These are phyloP conservation scores for Caenorhabditis plicata DNA, from an alignment of 2,888 invertebrate genomes.

Conservation along the genomic window DNA sequence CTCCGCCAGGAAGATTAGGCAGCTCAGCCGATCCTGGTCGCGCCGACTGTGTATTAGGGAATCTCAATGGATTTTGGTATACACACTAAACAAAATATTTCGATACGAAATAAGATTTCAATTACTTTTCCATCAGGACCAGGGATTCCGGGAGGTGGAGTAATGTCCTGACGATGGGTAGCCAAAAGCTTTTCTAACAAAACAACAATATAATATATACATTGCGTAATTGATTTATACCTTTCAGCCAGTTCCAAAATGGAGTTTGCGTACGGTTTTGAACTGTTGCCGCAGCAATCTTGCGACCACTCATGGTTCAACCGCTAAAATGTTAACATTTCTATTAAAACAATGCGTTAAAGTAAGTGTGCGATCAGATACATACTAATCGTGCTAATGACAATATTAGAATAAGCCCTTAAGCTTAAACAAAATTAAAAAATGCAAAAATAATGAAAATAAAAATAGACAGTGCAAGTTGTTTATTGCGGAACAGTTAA, in stretches of 20 bases:
- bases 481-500: background rate
- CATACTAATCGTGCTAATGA: too few relatives aligned
- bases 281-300: conserved; percentile 56
- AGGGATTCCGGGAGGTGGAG: conserved; percentile 56
- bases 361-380: too few relatives aligned
- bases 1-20: conserved; percentile 73
- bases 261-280: conserved; percentile 59
- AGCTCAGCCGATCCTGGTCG: conserved; percentile 80
- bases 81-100: conserved; percentile 23
- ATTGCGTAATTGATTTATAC: too few relatives aligned
- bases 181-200: conserved; percentile 52
- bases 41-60: conserved; percentile 60
- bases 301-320: conserved; percentile 32
- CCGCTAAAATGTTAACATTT: too few relatives aligned
- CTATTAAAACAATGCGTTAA: too few relatives aligned
- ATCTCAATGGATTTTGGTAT: conserved; percentile 56
- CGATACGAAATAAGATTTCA: background rate
- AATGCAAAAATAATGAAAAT: background rate
- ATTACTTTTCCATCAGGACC: conserved; percentile 56
- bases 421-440: too few relatives aligned
- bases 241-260: conserved; percentile 55
- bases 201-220: too few relatives aligned
- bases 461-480: background rate
- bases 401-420: too few relatives aligned
- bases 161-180: conserved; percentile 50